phyloP scores from a whole-genome alignment of 2,888 invertebrate genomes.

The Scotopteryx bipunctaria region DNA sequence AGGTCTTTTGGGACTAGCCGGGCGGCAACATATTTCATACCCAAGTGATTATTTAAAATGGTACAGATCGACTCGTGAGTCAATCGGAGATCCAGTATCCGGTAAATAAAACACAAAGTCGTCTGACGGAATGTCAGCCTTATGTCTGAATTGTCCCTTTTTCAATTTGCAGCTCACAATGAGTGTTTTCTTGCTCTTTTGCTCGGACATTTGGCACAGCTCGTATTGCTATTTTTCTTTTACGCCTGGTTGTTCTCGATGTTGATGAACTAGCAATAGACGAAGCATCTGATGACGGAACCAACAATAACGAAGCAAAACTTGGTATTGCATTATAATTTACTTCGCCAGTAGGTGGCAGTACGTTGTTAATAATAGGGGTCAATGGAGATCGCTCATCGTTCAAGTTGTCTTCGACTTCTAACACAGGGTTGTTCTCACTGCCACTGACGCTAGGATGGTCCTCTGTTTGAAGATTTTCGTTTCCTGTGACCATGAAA shows the following conservation, averaged over 20 bases:
- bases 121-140: slow-evolving; percentile 19
- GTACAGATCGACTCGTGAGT: slow-evolving; percentile 27
- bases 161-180: not conserved
- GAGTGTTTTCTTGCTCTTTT: not conserved
- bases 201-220: not conserved
- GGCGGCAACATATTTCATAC: slow-evolving; percentile 36
- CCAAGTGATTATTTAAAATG: slow-evolving; percentile 30
- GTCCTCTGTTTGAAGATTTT: not conserved
- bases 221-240: not conserved
- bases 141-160: slow-evolving; percentile 10
- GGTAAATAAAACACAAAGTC: too few species aligned
- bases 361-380: too few species aligned
- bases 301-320: too few species aligned
- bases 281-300: slow-evolving; percentile 14
- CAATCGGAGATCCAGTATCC: too few species aligned
- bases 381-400: slow-evolving; percentile 9
- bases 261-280: slow-evolving; percentile 16
- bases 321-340: too few species aligned
- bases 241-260: slow-evolving; percentile 21
- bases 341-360: too few species aligned
- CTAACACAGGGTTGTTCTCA: slow-evolving; percentile 14
- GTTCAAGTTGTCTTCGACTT: slow-evolving; percentile 19
- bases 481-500: not conserved
- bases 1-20: slow-evolving; percentile 35
- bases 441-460: slow-evolving; percentile 1